Conservation (phyloP, 2,888 invertebrate genomes). For the Ypsolopha scabrella region DNA sequence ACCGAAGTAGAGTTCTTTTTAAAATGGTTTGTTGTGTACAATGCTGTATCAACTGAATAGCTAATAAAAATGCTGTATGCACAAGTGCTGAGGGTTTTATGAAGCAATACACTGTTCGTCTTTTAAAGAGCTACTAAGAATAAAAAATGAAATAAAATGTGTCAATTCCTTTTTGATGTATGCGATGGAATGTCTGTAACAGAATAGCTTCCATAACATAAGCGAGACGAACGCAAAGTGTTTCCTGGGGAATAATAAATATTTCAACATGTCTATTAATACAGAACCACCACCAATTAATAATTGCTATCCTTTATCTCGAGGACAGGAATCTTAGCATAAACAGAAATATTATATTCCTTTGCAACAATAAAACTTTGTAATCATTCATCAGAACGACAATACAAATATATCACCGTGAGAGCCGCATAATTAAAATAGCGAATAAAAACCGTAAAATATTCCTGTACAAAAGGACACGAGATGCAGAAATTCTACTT, state of each 20-base stretch:
- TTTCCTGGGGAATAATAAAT: not conserved
- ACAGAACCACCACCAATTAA: no score
- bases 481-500: no score
- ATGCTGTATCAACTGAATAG: constrained; percentile 8
- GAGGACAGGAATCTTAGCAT: no score
- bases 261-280: not conserved
- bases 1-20: not conserved
- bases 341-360: no score
- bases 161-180: not conserved
- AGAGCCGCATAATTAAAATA: no score
- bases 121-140: not conserved
- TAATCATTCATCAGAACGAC: no score
- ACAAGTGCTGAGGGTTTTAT: constrained; percentile 10
- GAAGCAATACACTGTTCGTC: constrained; percentile 1
- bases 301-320: no score
- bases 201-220: not conserved
- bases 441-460: no score
- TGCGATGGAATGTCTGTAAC: not conserved
- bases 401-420: no score
- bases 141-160: not conserved
- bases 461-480: no score
- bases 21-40: constrained; percentile 1
- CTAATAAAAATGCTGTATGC: constrained; percentile 12
- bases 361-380: no score
- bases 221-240: not conserved